Evolutionary conservation across 1,140 invertebrate genomes (phyloP), one percentile per base, ranked within the genome.

Genomic region (Pseudomyrmex gracilis): DNA sequence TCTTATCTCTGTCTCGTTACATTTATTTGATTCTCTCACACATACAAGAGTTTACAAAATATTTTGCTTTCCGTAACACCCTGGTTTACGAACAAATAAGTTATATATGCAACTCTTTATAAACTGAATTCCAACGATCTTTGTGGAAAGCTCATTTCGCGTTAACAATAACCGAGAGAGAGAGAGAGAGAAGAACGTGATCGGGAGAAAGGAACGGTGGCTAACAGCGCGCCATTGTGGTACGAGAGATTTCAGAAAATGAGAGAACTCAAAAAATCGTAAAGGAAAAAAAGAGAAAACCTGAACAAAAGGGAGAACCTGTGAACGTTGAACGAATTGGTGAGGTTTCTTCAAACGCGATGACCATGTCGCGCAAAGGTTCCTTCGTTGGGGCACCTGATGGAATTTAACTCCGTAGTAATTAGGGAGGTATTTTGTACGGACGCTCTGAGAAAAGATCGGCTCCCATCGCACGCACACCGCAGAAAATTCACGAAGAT

Each of bases 381-480:
- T 85, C 73, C 85, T 86, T 67, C 70, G n/a, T 74, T 34, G 0
- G 68, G 58, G 78, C 47, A 63, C 51, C 70, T 57, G 47, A 60
- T 86, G 71, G 85, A 85, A 83, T 85, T 22, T 68, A 85, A 83
- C 64, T 70, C 85, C 20, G 63, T n/a, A 73, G 87, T 87, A 89
- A 90, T 90, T 90, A 89, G 71, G 88, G 55, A 87, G 83, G 64
- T 63, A 89, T 82, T 67, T 63, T 63, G 10, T 58, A 34, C 34
- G 53, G 71, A 49, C 5, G 66, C 88, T 89, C 87, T 64, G 43
- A 73, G 86, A 89, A 88, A 20, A 64, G 53, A 51, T 55, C 17
- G 45, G 53, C 24, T 12, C 17, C 10, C 82, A n/a, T 67, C 61
- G n/a, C 20, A n/a, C 24, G 53, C 51, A 49, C n/a, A 51, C 61